These are phyloP conservation scores for Phasianus colchicus DNA, from an alignment of 2,113 vertebrate genomes.

Conservation along the genomic window DNA sequence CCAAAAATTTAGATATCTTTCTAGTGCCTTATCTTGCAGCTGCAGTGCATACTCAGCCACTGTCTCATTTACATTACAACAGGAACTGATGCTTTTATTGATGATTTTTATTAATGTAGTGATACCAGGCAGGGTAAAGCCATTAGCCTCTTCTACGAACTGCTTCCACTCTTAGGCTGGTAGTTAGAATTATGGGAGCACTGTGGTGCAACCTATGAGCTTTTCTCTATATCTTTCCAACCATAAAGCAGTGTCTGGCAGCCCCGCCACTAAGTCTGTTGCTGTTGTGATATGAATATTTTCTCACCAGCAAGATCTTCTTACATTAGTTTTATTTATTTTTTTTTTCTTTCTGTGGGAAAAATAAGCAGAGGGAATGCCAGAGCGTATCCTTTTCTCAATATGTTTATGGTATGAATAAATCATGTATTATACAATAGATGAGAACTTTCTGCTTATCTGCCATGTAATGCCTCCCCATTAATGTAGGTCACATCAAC, in stretches of 20 bases:
- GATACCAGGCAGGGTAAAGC: slow-evolving; percentile 57
- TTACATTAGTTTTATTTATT: slow-evolving; percentile 43
- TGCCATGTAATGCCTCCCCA: slow-evolving; percentile 17
- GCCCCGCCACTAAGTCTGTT: slow-evolving; percentile 9
- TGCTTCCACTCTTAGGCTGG: slow-evolving; percentile 50
- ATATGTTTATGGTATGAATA: slow-evolving; percentile 50
- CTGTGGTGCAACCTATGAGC: slow-evolving; percentile 2
- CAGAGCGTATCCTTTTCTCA: slow-evolving; percentile 1
- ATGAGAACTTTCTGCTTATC: slow-evolving; percentile 61
- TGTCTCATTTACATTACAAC: slow-evolving; percentile 47
- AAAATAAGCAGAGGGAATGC: slow-evolving; percentile 40
- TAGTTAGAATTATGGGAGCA: slow-evolving; percentile 25
- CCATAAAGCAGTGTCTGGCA: slow-evolving; percentile 45
- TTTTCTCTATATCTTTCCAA: slow-evolving; percentile 42
- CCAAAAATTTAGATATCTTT: slow-evolving; percentile 66
- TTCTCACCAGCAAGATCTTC: slow-evolving; percentile 44
- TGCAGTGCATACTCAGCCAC: slow-evolving; percentile 17
- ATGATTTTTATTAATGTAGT: slow-evolving; percentile 70
- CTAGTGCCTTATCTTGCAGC: slow-evolving; percentile 52
- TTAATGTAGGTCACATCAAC: slow-evolving; percentile 66
- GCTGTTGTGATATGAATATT: slow-evolving; percentile 44
- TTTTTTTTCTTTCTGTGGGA: background rate
- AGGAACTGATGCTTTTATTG: slow-evolving; percentile 57
- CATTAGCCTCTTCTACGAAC: slow-evolving; percentile 25
- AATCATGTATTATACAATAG: slow-evolving; percentile 36